These are phyloP conservation scores for Magallana ariakensis DNA, from an alignment of 1,140 invertebrate genomes.

Conservation along the genomic window DNA sequence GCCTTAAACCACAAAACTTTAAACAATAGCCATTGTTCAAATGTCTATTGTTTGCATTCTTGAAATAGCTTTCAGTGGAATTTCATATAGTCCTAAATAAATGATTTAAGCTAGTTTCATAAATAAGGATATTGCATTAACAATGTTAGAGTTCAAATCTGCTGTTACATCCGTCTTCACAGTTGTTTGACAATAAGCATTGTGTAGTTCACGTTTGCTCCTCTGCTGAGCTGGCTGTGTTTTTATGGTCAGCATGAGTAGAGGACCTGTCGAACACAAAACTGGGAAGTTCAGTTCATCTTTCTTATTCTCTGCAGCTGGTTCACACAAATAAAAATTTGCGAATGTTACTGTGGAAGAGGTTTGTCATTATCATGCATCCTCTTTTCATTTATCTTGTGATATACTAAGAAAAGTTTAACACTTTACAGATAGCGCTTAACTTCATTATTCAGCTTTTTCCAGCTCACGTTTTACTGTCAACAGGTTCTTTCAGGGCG, in stretches of 20 bases:
- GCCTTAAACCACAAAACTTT: constrained; percentile 44
- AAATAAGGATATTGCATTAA: not conserved
- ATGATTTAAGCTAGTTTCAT: constrained; percentile 38
- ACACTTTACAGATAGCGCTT: not conserved
- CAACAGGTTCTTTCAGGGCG: constrained; percentile 25
- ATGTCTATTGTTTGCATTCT: constrained; percentile 41
- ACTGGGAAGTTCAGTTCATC: constrained; percentile 13
- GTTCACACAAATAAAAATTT: not conserved
- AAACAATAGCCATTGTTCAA: constrained; percentile 48
- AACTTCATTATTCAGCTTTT: constrained; percentile 20
- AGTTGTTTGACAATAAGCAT: not conserved
- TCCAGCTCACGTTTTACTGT: constrained; percentile 21
- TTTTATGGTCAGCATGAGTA: not conserved
- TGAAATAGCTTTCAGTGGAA: constrained; percentile 45
- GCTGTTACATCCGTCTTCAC: constrained; percentile 17
- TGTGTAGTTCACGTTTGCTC: not conserved
- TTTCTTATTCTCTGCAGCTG: not conserved
- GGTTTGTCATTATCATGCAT: not conserved
- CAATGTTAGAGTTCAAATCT: not conserved
- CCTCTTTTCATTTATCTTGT: not conserved
- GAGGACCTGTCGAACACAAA: not conserved
- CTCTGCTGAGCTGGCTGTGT: not conserved
- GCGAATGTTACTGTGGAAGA: not conserved
- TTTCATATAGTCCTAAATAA: constrained; percentile 40
- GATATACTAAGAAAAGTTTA: not conserved